These are phyloP conservation scores for Papilio aristodemus DNA, from an alignment of 1,140 invertebrate genomes.

Conservation along the genomic window DNA sequence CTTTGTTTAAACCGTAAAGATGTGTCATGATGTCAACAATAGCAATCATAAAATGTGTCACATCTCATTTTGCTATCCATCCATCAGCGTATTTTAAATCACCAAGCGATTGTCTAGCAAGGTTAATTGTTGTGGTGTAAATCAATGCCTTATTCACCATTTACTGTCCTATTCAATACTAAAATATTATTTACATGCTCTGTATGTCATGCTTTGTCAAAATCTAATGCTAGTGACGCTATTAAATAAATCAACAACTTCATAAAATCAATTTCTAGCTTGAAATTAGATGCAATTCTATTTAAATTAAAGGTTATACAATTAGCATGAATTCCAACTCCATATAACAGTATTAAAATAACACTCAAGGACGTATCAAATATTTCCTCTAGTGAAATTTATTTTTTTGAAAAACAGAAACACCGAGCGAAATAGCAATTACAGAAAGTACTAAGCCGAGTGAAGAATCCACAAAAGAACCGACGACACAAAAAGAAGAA, in stretches of 20 bases:
- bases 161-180: not conserved
- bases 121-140: not conserved
- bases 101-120: not conserved
- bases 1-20: too few species aligned
- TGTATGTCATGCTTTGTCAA: constrained; percentile 11
- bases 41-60: not conserved
- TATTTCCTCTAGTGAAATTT: not conserved
- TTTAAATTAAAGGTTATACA: too few species aligned
- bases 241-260: not conserved
- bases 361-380: not conserved
- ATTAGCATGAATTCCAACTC: not conserved
- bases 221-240: not conserved
- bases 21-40: not conserved
- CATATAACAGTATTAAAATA: not conserved
- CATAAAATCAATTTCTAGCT: not conserved
- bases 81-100: not conserved
- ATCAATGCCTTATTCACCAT: not conserved
- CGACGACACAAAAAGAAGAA: constrained; percentile 3
- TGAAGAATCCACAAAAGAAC: constrained; percentile 2
- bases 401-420: constrained; percentile 23
- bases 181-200: not conserved
- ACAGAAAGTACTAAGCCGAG: not conserved
- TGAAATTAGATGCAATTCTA: not conserved
- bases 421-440: constrained; percentile 1
- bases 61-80: constrained; percentile 5